phyloP scores from a whole-genome alignment of 1,140 invertebrate genomes.

The Hormaphis cornu region DNA sequence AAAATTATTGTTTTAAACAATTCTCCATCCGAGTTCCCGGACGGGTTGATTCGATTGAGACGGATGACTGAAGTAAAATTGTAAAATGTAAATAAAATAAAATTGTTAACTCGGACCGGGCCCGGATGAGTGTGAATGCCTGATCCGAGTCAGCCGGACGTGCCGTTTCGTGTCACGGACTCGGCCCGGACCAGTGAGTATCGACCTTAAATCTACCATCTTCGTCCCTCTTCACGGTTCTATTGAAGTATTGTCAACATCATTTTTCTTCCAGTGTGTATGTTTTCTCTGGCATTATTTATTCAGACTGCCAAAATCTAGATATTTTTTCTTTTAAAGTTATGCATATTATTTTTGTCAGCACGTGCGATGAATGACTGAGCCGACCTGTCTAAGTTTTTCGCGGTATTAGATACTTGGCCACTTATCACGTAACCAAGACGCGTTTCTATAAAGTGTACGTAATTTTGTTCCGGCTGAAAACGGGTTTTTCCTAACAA shows the following conservation, averaged over 20 bases:
- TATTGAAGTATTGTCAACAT: neutral
- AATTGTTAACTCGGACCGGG: too few relatives aligned
- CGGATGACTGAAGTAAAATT: too few relatives aligned
- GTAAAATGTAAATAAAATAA: too few relatives aligned
- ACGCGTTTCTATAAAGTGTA: neutral
- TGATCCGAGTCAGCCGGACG: too few relatives aligned
- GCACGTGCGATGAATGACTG: neutral
- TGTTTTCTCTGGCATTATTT: neutral
- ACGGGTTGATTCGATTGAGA: too few relatives aligned
- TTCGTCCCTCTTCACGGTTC: neutral
- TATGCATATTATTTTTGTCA: neutral
- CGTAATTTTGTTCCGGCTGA: neutral
- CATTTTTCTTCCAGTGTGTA: neutral
- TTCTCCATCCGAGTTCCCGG: too few relatives aligned
- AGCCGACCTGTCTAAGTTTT: neutral
- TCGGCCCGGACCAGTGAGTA: too few relatives aligned
- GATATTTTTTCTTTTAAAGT: neutral
- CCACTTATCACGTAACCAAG: neutral
- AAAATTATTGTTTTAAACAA: too few relatives aligned
- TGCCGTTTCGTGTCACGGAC: too few relatives aligned
- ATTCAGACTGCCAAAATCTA: neutral
- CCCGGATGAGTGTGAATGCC: too few relatives aligned
- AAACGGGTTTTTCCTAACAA: neutral
- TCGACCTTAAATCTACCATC: too few relatives aligned
- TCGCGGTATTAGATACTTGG: neutral